Percentiles rank a stretch among this genome's conserved stretches.
These are phyloP conservation scores for Hydriomena furcata DNA, from an alignment of 2,888 invertebrate genomes.

Conservation along the genomic window DNA sequence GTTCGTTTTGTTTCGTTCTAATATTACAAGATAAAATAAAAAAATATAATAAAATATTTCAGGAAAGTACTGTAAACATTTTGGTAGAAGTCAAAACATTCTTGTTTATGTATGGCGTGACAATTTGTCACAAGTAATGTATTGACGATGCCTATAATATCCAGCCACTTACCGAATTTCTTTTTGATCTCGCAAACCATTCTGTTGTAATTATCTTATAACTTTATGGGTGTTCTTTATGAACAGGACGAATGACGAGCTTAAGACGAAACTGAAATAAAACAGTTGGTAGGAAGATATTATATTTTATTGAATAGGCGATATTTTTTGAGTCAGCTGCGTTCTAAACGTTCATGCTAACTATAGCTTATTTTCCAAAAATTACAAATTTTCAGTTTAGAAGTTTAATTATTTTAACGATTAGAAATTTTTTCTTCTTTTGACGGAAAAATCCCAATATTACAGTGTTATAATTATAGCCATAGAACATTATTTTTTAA, in stretches of 20 bases:
- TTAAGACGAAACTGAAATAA: background rate
- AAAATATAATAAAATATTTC: constrained; percentile 33
- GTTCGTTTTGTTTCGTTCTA: no score
- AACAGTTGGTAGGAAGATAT: no score
- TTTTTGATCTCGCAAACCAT: constrained; percentile 42
- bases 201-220: constrained; percentile 35
- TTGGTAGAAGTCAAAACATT: constrained; percentile 50
- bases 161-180: constrained; percentile 38
- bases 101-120: constrained; percentile 41
- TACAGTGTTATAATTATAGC: no score
- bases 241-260: constrained; percentile 27
- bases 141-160: constrained; percentile 40
- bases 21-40: constrained; percentile 47
- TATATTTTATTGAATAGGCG: no score
- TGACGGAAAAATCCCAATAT: no score
- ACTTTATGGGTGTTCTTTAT: constrained; percentile 34
- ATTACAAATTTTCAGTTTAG: no score
- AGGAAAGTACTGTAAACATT: constrained; percentile 46
- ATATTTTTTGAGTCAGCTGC: background rate
- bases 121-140: constrained; percentile 52
- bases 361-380: no score
- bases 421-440: no score
- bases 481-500: no score
- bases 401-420: no score
- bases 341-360: no score